Percentiles rank a stretch among this genome's conserved stretches.
Evolutionary conservation across 1,140 invertebrate species (phyloP).

Genomic region (Drosophila bifasciata): DNA sequence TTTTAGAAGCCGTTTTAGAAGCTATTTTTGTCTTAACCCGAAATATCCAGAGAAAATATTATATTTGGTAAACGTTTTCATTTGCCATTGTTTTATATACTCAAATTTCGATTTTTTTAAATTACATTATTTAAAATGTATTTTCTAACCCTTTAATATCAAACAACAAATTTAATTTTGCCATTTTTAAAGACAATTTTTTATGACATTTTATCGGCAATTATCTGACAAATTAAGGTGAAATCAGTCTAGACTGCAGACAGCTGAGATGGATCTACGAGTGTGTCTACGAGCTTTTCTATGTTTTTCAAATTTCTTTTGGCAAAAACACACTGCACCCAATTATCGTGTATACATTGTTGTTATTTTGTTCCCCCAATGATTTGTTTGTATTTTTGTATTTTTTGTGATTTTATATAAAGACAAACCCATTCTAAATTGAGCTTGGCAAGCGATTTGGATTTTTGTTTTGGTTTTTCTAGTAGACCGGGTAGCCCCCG

Average conservation of each 20-base stretch:
- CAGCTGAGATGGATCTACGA: too few relatives aligned
- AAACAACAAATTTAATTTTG: too few relatives aligned
- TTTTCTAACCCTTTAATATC: too few relatives aligned
- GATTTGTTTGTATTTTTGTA: constrained; percentile 14
- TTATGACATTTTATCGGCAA: constrained; percentile 2
- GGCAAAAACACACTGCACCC: constrained; percentile 25
- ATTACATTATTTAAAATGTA: too few relatives aligned
- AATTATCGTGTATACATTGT: constrained; percentile 21
- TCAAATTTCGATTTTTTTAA: too few relatives aligned
- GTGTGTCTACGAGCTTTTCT: constrained; percentile 5
- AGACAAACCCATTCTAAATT: constrained; percentile 41
- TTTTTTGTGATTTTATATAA: constrained; percentile 1
- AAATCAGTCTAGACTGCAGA: constrained; percentile 18
- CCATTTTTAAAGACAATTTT: too few relatives aligned
- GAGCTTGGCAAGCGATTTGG: constrained; percentile 48
- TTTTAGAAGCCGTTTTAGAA: too few relatives aligned
- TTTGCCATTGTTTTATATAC: too few relatives aligned
- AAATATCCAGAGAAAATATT: too few relatives aligned
- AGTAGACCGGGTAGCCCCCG: constrained; percentile 10
- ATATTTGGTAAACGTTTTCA: too few relatives aligned
- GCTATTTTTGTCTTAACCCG: too few relatives aligned
- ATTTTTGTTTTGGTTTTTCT: constrained; percentile 52
- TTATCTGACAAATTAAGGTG: constrained; percentile 22
- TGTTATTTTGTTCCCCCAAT: constrained; percentile 6
- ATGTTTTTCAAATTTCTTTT: constrained; percentile 21